A percentile compares a stretch with the other conserved stretches of the same genome.
Conservation (phyloP, 2,113 vertebrate species). For the Myiopsitta monachus region DNA sequence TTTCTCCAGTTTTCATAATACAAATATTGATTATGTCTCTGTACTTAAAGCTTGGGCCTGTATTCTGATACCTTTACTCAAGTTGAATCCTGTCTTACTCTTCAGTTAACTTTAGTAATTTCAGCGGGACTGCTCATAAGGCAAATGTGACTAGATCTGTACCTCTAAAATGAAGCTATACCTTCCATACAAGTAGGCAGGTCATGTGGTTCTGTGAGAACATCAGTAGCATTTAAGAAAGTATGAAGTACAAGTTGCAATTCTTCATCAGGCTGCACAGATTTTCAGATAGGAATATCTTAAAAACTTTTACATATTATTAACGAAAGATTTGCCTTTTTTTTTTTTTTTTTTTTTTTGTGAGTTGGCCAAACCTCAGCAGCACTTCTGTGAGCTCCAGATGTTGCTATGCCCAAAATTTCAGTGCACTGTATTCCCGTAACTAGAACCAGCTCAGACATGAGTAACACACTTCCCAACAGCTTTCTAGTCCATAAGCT, state of each 20-base stretch:
- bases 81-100: neutral
- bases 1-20: neutral
- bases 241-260: neutral
- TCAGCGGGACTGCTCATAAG: neutral
- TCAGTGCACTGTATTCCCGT: neutral
- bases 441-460: conserved; percentile 35
- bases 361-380: neutral
- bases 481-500: conserved; percentile 25
- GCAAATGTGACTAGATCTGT: neutral
- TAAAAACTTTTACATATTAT: neutral
- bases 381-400: neutral
- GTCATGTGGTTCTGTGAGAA: neutral
- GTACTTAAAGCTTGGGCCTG: neutral
- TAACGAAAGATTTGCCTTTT: neutral
- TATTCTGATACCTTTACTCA: neutral
- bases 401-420: neutral
- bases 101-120: neutral
- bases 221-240: neutral
- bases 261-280: neutral
- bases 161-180: neutral
- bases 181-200: neutral
- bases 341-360: neutral
- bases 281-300: neutral
- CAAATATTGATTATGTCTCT: neutral
- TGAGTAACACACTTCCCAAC: conserved; percentile 33